Evolutionary conservation across 2,888 invertebrate genomes (phyloP).

Genomic region (Peribatodes rhomboidaria): DNA sequence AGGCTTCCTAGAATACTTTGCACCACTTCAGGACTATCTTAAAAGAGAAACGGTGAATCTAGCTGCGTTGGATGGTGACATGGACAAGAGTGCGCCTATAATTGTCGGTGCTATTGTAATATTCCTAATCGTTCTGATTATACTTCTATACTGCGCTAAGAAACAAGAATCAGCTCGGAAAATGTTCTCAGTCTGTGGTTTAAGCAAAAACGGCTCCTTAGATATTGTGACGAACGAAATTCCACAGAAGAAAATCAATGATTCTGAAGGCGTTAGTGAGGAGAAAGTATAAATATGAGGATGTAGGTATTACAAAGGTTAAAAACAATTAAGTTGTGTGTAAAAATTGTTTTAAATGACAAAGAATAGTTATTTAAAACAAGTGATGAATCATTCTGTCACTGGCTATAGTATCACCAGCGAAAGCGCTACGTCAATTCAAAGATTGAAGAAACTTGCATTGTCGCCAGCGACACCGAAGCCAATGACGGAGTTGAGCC

Average conservation of each 20-base stretch:
- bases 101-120: slow-evolving; percentile 74
- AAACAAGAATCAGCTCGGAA: slow-evolving; percentile 68
- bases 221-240: slow-evolving; percentile 77
- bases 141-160: slow-evolving; percentile 75
- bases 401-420: no score
- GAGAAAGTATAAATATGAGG: slow-evolving; percentile 67
- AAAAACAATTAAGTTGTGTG: neutral
- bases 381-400: no score
- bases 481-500: no score
- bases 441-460: no score
- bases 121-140: slow-evolving; percentile 68
- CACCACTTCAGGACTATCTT: slow-evolving; percentile 67
- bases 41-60: slow-evolving; percentile 66
- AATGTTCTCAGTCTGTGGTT: slow-evolving; percentile 71
- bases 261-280: slow-evolving; percentile 72
- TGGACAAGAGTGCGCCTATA: slow-evolving; percentile 76
- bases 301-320: neutral
- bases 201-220: slow-evolving; percentile 79
- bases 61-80: slow-evolving; percentile 60
- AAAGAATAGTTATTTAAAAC: neutral
- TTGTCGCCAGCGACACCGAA: no score
- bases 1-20: slow-evolving; percentile 76
- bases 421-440: no score
- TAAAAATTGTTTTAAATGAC: neutral
- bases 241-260: slow-evolving; percentile 66